phyloP scores from a whole-genome alignment of 2,113 vertebrate genomes.

The Cairina moschata region DNA sequence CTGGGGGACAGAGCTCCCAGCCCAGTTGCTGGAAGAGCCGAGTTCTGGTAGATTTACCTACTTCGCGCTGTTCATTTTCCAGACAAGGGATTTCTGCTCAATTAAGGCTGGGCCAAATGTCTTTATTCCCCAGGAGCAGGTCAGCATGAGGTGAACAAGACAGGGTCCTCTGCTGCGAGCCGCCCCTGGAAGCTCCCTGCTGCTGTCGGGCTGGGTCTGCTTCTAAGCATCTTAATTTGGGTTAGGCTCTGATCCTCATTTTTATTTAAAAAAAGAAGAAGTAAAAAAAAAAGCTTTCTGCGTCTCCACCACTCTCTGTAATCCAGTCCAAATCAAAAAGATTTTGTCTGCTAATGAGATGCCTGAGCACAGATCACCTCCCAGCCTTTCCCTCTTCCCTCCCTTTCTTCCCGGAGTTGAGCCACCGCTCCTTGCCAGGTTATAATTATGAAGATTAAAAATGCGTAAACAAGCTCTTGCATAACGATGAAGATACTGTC shows the following conservation, averaged over 20 bases:
- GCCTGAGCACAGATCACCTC: background rate
- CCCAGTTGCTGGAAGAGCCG: background rate
- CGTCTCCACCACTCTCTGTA: background rate
- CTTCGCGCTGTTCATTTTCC: background rate
- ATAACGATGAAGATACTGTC: slow-evolving; percentile 35
- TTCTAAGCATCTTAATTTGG: background rate
- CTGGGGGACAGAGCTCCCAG: background rate
- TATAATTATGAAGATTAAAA: slow-evolving; percentile 56
- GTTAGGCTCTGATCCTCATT: background rate
- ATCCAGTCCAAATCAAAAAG: slow-evolving; percentile 17
- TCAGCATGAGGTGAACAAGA: background rate
- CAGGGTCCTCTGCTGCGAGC: background rate
- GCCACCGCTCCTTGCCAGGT: slow-evolving; percentile 29
- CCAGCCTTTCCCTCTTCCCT: background rate
- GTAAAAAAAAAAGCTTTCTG: background rate
- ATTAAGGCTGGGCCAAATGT: background rate
- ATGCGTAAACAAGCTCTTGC: slow-evolving; percentile 27
- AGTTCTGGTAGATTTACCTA: background rate
- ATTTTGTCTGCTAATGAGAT: slow-evolving; percentile 13
- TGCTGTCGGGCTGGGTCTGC: background rate
- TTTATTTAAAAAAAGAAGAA: too few relatives aligned
- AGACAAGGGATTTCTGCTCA: background rate
- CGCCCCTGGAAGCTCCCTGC: background rate
- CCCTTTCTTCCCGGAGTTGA: background rate
- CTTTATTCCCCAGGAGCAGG: background rate